Percentiles rank a stretch among this genome's conserved stretches.
phyloP scores from a whole-genome alignment of 2,888 invertebrate species.

The Congeria kusceri region DNA sequence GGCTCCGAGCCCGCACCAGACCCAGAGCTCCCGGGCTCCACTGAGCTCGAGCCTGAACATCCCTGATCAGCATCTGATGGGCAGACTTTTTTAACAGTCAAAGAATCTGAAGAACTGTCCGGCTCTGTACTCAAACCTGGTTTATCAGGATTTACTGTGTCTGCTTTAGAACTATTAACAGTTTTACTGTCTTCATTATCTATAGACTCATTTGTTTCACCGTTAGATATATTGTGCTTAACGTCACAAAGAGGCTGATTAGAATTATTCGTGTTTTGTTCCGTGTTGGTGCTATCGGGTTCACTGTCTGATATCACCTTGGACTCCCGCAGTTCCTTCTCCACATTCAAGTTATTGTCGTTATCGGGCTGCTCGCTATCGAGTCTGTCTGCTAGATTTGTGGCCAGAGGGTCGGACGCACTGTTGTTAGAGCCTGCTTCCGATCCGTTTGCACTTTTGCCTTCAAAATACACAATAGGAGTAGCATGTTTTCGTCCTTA shows the following conservation, averaged over 20 bases:
- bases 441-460: no score
- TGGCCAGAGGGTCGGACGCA: constrained; percentile 39
- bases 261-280: constrained; percentile 25
- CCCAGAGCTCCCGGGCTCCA: constrained; percentile 1
- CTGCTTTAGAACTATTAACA: constrained; percentile 10
- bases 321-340: constrained; percentile 79
- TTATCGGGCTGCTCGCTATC: constrained; percentile 76
- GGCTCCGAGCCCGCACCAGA: constrained; percentile 1
- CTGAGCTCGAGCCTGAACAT: background rate
- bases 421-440: constrained; percentile 22
- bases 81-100: background rate
- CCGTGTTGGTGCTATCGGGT: constrained; percentile 38
- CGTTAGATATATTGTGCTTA: constrained; percentile 5
- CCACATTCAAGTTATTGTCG: constrained; percentile 82
- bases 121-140: constrained; percentile 5
- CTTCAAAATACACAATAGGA: no score
- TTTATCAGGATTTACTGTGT: background rate
- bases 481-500: no score
- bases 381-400: constrained; percentile 58
- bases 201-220: constrained; percentile 18
- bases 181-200: constrained; percentile 9
- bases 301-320: constrained; percentile 17
- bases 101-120: constrained; percentile 32
- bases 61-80: background rate
- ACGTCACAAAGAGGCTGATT: constrained; percentile 1